Evolutionary conservation across 2,888 invertebrate species (phyloP).

Genomic region (Pardosa pseudoannulata): DNA sequence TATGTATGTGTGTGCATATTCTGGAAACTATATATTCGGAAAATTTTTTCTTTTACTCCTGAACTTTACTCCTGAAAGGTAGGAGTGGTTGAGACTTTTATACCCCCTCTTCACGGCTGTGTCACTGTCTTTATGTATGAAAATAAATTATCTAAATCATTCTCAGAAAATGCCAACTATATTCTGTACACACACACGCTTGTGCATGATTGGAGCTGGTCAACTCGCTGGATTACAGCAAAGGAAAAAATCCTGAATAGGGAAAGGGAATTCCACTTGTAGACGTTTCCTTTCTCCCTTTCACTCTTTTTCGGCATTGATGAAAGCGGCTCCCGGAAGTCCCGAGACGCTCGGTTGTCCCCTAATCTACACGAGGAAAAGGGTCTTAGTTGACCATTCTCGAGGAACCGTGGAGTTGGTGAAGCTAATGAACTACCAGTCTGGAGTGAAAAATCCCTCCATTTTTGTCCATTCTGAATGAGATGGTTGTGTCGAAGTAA

Average conservation of each 20-base stretch:
- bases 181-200: too few relatives aligned
- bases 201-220: too few relatives aligned
- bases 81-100: too few relatives aligned
- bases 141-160: too few relatives aligned
- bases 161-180: too few relatives aligned
- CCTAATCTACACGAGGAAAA: background rate
- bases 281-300: background rate
- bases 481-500: background rate
- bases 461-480: background rate
- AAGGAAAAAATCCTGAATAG: background rate
- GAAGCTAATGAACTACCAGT: background rate
- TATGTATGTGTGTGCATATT: too few relatives aligned
- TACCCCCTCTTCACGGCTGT: too few relatives aligned
- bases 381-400: background rate
- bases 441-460: background rate
- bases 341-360: background rate
- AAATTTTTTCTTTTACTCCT: too few relatives aligned
- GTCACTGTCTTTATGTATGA: too few relatives aligned
- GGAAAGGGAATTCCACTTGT: background rate
- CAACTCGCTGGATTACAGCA: too few relatives aligned
- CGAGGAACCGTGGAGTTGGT: background rate
- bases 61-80: too few relatives aligned
- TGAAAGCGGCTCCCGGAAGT: background rate
- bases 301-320: background rate
- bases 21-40: too few relatives aligned